These are phyloP conservation scores for Ectropis crepuscularia DNA, from an alignment of 2,888 invertebrate genomes.

Conservation along the genomic window DNA sequence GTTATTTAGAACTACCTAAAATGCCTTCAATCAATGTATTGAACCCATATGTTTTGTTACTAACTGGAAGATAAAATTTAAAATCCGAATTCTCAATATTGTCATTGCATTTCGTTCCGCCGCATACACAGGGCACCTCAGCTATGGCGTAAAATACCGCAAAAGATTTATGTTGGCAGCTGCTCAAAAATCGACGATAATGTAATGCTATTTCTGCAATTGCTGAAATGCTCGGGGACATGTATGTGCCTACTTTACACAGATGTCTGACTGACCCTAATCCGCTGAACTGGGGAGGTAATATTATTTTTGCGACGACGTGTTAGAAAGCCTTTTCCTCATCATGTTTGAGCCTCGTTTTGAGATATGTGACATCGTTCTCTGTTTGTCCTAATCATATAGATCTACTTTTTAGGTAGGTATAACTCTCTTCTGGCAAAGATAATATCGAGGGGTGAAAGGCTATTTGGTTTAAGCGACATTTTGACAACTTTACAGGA, in stretches of 20 bases:
- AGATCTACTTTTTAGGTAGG: background rate
- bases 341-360: conserved; percentile 24
- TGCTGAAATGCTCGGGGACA: conserved; percentile 39
- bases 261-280: conserved; percentile 36
- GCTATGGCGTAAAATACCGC: conserved; percentile 32
- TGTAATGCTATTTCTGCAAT: conserved; percentile 39
- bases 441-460: no score
- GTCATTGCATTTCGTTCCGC: no score
- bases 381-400: background rate
- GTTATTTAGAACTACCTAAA: no score
- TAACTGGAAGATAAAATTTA: background rate
- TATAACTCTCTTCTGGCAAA: no score
- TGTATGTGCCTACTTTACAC: conserved; percentile 12
- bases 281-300: conserved; percentile 34
- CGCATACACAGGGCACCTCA: conserved; percentile 21
- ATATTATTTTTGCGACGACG: conserved; percentile 34
- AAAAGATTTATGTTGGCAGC: conserved; percentile 44
- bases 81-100: background rate
- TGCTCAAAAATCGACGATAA: conserved; percentile 40
- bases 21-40: no score
- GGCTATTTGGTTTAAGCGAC: no score
- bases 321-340: conserved; percentile 25
- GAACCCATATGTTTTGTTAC: no score
- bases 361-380: conserved; percentile 1
- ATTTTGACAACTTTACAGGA: no score